These are phyloP conservation scores for Macrosoma leucophasiata DNA, from an alignment of 2,888 invertebrate genomes.

Conservation along the genomic window DNA sequence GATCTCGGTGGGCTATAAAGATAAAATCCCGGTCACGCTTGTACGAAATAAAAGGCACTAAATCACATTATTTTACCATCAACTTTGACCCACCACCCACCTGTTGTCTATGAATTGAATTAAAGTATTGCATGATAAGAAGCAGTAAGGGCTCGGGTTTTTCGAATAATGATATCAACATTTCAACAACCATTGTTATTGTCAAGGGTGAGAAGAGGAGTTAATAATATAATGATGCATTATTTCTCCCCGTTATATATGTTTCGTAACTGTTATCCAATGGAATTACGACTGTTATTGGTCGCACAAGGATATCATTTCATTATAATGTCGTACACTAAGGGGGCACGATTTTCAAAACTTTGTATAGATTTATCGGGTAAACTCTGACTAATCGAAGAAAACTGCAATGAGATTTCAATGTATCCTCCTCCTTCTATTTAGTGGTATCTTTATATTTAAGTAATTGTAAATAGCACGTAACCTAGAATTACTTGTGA, in stretches of 20 bases:
- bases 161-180: slow-evolving; percentile 67
- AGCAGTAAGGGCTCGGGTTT: slow-evolving; percentile 41
- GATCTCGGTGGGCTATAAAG: slow-evolving; percentile 43
- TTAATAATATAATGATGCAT: slow-evolving; percentile 74
- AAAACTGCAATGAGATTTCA: too few species aligned
- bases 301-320: too few species aligned
- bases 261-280: slow-evolving; percentile 32
- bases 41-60: slow-evolving; percentile 35
- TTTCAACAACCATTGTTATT: slow-evolving; percentile 70
- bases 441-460: too few species aligned
- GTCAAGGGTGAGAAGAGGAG: slow-evolving; percentile 74
- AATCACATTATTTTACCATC: slow-evolving; percentile 34
- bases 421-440: too few species aligned
- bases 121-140: slow-evolving; percentile 66
- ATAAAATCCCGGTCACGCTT: slow-evolving; percentile 61
- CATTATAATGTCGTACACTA: too few species aligned
- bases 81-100: slow-evolving; percentile 39
- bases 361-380: too few species aligned
- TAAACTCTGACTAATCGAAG: too few species aligned
- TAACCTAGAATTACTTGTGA: too few species aligned
- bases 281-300: slow-evolving; percentile 28
- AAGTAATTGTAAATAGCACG: too few species aligned
- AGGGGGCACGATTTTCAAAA: too few species aligned
- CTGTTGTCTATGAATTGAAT: slow-evolving; percentile 62
- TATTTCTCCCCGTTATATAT: slow-evolving; percentile 54